phyloP scores from a whole-genome alignment of 2,888 invertebrate genomes.

The Phyto melanocephala region DNA sequence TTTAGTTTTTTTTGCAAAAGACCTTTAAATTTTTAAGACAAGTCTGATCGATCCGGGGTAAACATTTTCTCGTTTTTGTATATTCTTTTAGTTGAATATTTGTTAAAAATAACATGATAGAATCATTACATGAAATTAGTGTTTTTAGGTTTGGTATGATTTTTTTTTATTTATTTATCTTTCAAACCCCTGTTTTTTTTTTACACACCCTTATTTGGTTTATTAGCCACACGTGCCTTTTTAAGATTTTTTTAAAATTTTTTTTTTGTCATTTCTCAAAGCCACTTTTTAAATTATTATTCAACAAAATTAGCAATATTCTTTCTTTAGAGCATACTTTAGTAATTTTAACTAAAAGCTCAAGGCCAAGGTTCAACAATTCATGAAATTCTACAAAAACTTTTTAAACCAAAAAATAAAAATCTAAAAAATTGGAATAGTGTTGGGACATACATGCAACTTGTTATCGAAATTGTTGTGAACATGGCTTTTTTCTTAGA shows the following conservation, averaged over 20 bases:
- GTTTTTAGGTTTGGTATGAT: too few relatives aligned
- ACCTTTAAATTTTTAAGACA: too few relatives aligned
- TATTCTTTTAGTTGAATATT: too few relatives aligned
- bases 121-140: too few relatives aligned
- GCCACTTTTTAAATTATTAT: background rate
- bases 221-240: background rate
- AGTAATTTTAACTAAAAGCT: background rate
- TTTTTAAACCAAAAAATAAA: background rate
- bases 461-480: background rate
- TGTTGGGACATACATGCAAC: slow-evolving; percentile 18
- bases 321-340: background rate
- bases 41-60: too few relatives aligned
- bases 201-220: background rate
- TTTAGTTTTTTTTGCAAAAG: too few relatives aligned
- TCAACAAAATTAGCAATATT: background rate
- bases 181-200: too few relatives aligned
- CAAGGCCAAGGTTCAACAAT: slow-evolving; percentile 40
- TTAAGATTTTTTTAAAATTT: background rate
- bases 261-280: background rate
- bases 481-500: background rate
- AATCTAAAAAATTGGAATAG: background rate
- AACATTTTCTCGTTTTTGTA: too few relatives aligned
- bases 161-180: too few relatives aligned
- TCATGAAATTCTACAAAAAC: background rate
- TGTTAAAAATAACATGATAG: too few relatives aligned